phyloP scores from a whole-genome alignment of 2,888 invertebrate species.

The Athalia circularis region DNA sequence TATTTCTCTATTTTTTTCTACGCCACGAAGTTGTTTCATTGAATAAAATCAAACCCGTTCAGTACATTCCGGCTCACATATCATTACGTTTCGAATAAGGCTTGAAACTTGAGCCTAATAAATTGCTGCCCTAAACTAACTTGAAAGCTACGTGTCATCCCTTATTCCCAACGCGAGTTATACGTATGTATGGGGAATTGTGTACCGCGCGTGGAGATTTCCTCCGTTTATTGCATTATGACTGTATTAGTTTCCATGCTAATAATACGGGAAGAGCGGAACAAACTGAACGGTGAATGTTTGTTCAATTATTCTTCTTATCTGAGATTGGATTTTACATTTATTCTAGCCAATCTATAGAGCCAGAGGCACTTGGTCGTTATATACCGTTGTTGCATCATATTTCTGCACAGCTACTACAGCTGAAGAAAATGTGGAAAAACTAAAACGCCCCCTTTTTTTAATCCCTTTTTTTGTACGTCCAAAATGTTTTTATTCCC shows the following conservation, averaged over 20 bases:
- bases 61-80: conserved; percentile 5
- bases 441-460: not conserved
- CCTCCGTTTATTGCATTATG: conserved; percentile 7
- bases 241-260: not conserved
- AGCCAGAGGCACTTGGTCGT: not conserved
- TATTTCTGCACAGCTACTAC: not conserved
- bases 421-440: not conserved
- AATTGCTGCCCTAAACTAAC: conserved; percentile 36
- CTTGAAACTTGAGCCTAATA: not conserved
- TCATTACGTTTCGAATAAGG: conserved; percentile 1
- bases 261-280: no score
- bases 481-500: not conserved
- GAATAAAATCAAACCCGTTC: not conserved
- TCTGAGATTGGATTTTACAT: no score
- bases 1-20: no score
- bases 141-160: conserved; percentile 36
- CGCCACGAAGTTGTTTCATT: no score
- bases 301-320: no score
- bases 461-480: not conserved
- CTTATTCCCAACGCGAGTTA: not conserved
- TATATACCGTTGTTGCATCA: not conserved
- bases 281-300: no score
- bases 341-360: no score
- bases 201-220: not conserved
- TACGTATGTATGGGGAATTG: no score